phyloP scores from a whole-genome alignment of 2,113 vertebrate genomes.

The Sinocyclocheilus anshuiensis region DNA sequence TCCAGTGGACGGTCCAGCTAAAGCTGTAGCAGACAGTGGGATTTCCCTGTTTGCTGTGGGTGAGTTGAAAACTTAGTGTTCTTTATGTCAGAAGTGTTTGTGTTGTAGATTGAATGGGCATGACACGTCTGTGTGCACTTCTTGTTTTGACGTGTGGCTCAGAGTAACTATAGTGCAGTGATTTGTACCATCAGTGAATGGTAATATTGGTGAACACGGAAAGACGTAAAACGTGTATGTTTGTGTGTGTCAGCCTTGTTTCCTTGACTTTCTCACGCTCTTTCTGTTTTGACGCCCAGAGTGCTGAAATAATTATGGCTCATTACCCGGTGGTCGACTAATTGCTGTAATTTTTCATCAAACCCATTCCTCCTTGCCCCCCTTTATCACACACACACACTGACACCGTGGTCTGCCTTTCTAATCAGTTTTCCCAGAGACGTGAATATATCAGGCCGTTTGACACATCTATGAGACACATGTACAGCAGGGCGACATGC shows the following conservation, averaged over 20 bases:
- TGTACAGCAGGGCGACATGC: slow-evolving; percentile 3
- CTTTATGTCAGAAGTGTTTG: not conserved
- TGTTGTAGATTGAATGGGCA: not conserved
- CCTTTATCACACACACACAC: slow-evolving; percentile 60
- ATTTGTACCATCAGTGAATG: no score
- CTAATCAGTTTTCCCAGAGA: slow-evolving; percentile 51
- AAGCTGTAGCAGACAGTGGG: slow-evolving; percentile 72
- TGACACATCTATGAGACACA: slow-evolving; percentile 38
- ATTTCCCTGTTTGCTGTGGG: slow-evolving; percentile 86
- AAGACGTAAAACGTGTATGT: slow-evolving; percentile 26
- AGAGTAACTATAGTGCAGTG: not conserved
- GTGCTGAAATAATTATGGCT: slow-evolving; percentile 75
- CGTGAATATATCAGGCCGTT: slow-evolving; percentile 45
- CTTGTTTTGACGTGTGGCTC: not conserved
- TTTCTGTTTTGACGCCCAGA: slow-evolving; percentile 56
- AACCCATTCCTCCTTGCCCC: slow-evolving; percentile 57
- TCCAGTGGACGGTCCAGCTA: slow-evolving; percentile 71
- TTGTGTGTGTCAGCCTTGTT: not conserved
- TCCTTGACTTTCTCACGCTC: slow-evolving; percentile 37
- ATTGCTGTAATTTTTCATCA: slow-evolving; percentile 76
- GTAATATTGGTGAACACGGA: not conserved
- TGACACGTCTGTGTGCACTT: no score
- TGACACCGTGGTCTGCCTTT: slow-evolving; percentile 29
- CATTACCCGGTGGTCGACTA: slow-evolving; percentile 70
- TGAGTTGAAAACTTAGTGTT: slow-evolving; percentile 60